phyloP scores from a whole-genome alignment of 2,113 vertebrate genomes.

The Limanda limanda region DNA sequence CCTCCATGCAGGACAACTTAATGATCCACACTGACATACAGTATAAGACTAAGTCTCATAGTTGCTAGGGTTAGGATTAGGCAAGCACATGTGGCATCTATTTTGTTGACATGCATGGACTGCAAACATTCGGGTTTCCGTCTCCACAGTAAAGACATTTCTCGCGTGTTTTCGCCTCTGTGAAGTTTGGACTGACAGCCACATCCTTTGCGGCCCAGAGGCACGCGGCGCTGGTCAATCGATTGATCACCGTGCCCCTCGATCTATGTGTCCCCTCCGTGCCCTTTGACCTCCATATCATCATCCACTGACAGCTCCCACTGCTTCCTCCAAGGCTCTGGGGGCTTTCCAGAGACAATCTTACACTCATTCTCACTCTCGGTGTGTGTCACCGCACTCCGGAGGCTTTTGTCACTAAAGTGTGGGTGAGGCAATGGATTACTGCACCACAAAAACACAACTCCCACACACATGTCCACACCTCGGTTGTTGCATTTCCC shows the following conservation, averaged over 20 bases:
- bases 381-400: constrained; percentile 35
- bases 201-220: constrained; percentile 41
- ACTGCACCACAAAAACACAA: constrained; percentile 17
- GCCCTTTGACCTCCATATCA: constrained; percentile 61
- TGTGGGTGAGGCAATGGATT: constrained; percentile 16
- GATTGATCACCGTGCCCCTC: constrained; percentile 51
- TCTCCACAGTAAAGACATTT: constrained; percentile 19
- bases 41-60: too few species aligned
- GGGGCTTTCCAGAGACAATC: constrained; percentile 30
- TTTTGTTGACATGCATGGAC: constrained; percentile 24
- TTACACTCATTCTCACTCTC: constrained; percentile 9
- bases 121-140: not conserved
- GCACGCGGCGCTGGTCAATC: constrained; percentile 24
- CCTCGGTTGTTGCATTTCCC: constrained; percentile 28
- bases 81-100: constrained; percentile 43
- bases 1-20: constrained; percentile 9
- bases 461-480: constrained; percentile 24
- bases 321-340: constrained; percentile 24
- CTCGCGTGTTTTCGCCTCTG: constrained; percentile 25
- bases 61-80: not conserved
- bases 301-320: constrained; percentile 57
- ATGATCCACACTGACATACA: constrained; percentile 13
- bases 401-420: constrained; percentile 1
- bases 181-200: constrained; percentile 52
- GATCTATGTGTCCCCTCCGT: constrained; percentile 35